phyloP scores from a whole-genome alignment of 2,113 vertebrate species.

The Ivindomyrus marchei region DNA sequence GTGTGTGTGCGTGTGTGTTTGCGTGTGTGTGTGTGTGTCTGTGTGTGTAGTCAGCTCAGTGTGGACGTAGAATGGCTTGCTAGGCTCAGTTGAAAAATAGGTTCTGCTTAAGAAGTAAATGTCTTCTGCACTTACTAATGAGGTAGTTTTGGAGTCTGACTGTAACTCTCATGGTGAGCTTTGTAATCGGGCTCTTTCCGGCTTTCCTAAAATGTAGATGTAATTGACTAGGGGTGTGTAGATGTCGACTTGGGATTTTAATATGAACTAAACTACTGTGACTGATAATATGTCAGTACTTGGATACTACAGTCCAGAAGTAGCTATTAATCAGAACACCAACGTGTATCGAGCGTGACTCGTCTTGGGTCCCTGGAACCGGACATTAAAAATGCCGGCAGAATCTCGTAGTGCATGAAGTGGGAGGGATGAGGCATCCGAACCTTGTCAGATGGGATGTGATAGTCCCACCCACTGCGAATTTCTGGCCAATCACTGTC shows the following conservation, averaged over 20 bases:
- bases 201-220: neutral
- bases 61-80: slow-evolving; percentile 20
- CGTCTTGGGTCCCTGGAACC: neutral
- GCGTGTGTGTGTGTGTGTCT: slow-evolving; percentile 29
- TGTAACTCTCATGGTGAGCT: neutral
- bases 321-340: neutral
- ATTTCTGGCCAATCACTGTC: neutral
- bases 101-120: neutral
- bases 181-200: neutral
- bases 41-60: slow-evolving; percentile 23
- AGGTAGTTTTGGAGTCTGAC: neutral
- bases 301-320: neutral
- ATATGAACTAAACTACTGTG: neutral
- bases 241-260: neutral
- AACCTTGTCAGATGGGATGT: neutral
- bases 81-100: neutral
- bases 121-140: neutral
- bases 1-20: neutral
- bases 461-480: neutral
- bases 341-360: neutral
- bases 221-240: neutral
- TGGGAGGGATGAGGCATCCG: neutral
- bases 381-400: neutral
- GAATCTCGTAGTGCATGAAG: neutral
- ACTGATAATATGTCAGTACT: neutral